These are phyloP conservation scores for Parauchenoglanis punctatus DNA, from an alignment of 2,797 vertebrate species.

Conservation along the genomic window DNA sequence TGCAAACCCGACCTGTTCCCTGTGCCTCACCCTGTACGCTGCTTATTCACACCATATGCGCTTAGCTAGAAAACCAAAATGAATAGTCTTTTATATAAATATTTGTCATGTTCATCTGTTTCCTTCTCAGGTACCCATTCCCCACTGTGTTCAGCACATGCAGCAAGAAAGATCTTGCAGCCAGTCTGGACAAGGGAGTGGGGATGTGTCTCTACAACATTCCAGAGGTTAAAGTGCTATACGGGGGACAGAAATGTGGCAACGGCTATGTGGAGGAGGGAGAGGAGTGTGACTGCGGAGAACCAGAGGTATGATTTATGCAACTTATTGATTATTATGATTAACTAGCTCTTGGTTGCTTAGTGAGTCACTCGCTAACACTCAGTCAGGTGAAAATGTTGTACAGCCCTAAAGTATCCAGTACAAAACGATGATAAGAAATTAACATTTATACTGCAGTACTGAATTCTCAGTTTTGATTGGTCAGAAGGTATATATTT, in stretches of 20 bases:
- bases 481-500: neutral
- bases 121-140: slow-evolving; percentile 87
- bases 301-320: slow-evolving; percentile 81
- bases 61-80: neutral
- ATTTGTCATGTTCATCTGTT: neutral
- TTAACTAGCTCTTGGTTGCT: neutral
- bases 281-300: slow-evolving; percentile 97
- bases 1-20: slow-evolving; percentile 4
- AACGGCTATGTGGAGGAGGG: slow-evolving; percentile 96
- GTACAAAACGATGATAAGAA: neutral
- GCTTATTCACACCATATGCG: neutral
- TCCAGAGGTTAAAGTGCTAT: slow-evolving; percentile 91
- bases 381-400: neutral
- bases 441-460: neutral
- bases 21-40: neutral
- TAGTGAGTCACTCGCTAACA: neutral
- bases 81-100: neutral
- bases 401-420: neutral
- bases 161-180: slow-evolving; percentile 93
- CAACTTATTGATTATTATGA: neutral
- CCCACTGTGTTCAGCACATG: slow-evolving; percentile 96
- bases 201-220: slow-evolving; percentile 98
- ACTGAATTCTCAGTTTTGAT: neutral
- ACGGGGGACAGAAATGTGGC: slow-evolving; percentile 93
- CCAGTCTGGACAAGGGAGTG: slow-evolving; percentile 94